phyloP scores from a whole-genome alignment of 1,140 invertebrate genomes.

The Trissolcus basalis region DNA sequence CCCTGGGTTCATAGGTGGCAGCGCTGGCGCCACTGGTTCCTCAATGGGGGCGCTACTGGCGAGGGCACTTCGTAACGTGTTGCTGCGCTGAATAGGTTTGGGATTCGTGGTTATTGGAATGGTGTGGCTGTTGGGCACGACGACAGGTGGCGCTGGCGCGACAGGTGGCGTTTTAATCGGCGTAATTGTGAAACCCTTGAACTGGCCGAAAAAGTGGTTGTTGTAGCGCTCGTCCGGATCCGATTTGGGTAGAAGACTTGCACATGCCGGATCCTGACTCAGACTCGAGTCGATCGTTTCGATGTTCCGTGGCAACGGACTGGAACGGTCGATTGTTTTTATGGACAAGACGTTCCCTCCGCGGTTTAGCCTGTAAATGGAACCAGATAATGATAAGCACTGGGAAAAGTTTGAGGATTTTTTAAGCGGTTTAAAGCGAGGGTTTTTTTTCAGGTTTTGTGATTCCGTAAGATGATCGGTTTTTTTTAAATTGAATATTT shows the following conservation, averaged over 20 bases:
- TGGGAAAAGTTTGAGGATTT: not conserved
- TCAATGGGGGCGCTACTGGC: conserved; percentile 34
- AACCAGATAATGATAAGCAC: conserved; percentile 36
- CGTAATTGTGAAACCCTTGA: conserved; percentile 87
- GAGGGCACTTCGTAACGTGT: conserved; percentile 50
- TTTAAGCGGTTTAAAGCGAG: too few relatives aligned
- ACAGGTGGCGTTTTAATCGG: conserved; percentile 78
- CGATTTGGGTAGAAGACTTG: conserved; percentile 76
- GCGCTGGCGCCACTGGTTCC: conserved; percentile 74
- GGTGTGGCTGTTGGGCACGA: conserved; percentile 67
- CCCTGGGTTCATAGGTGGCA: conserved; percentile 78
- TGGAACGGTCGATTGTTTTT: conserved; percentile 72
- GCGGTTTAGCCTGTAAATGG: conserved; percentile 66
- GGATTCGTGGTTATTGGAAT: conserved; percentile 72
- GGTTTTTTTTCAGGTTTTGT: not conserved
- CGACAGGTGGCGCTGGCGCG: conserved; percentile 73
- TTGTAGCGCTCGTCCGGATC: conserved; percentile 74
- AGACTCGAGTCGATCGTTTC: conserved; percentile 72
- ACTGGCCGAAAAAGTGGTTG: conserved; percentile 86
- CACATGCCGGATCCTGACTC: conserved; percentile 72
- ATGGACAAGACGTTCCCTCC: conserved; percentile 65
- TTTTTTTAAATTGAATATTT: too few relatives aligned
- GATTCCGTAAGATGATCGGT: too few relatives aligned
- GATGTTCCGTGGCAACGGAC: conserved; percentile 65
- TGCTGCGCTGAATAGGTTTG: conserved; percentile 57